These are phyloP conservation scores for Entomyzon cyanotis DNA, from an alignment of 2,113 vertebrate genomes.

Conservation along the genomic window DNA sequence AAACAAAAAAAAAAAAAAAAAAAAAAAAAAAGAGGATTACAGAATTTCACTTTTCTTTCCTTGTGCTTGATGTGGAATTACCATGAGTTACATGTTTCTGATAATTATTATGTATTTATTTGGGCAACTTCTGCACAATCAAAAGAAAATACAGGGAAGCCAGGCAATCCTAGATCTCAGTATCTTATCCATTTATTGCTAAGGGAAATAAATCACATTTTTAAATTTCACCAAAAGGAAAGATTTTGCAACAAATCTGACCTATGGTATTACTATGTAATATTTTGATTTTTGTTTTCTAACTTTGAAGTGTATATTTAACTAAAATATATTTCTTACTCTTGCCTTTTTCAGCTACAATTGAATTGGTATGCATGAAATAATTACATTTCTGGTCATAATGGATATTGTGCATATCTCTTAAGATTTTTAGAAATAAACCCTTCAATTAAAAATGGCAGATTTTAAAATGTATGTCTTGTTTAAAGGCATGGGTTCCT, in stretches of 20 bases:
- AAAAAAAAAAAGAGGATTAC: not conserved
- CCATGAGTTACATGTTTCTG: not conserved
- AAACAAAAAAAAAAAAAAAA: not conserved
- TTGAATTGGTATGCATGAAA: not conserved
- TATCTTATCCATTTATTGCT: not conserved
- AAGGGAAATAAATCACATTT: not conserved
- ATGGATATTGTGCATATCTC: not conserved
- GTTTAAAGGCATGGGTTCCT: not conserved
- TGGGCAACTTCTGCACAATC: not conserved
- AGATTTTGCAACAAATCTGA: not conserved
- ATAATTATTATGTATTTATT: constrained; percentile 8
- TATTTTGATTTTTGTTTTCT: not conserved
- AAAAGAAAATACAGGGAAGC: not conserved
- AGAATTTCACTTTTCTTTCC: not conserved
- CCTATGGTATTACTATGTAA: not conserved
- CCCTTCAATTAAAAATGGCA: not conserved
- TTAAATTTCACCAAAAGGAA: not conserved
- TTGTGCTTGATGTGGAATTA: not conserved
- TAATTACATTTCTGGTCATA: not conserved
- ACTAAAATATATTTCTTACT: not conserved
- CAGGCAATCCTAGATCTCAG: not conserved
- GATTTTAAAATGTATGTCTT: not conserved
- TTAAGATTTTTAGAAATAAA: not conserved
- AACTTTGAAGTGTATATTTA: not conserved
- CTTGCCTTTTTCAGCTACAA: not conserved